Conservation (phyloP, 2,113 vertebrate species). For the Colistium nudipinnis region DNA sequence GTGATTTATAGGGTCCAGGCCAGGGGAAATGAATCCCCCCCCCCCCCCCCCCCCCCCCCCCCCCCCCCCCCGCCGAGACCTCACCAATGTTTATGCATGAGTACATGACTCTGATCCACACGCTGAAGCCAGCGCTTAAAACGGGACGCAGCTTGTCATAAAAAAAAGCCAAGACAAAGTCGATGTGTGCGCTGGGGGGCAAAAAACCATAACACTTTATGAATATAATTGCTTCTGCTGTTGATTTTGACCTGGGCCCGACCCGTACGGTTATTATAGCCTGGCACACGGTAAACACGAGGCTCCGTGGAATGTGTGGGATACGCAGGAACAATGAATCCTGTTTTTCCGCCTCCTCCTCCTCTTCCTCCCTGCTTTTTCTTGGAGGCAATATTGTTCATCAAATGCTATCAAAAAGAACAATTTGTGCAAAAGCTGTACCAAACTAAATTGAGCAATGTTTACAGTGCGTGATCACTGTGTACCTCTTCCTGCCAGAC, state of each 20-base stretch:
- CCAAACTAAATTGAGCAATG: constrained; percentile 16
- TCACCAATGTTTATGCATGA: constrained; percentile 67
- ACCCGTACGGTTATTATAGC: constrained; percentile 52
- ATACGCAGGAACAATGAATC: constrained; percentile 22
- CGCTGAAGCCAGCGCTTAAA: constrained; percentile 33
- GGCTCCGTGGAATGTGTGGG: constrained; percentile 37
- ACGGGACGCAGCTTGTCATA: constrained; percentile 43
- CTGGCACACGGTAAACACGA: constrained; percentile 2
- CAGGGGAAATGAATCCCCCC: constrained; percentile 52
- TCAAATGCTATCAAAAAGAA: constrained; percentile 53
- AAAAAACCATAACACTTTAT: constrained; percentile 41
- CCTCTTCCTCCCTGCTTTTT: constrained; percentile 2
- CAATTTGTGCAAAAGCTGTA: constrained; percentile 39
- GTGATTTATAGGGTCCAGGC: constrained; percentile 62
- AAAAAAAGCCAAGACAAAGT: constrained; percentile 50
- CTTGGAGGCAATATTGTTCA: constrained; percentile 20
- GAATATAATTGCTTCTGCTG: constrained; percentile 53
- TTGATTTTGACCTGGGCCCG: constrained; percentile 44
- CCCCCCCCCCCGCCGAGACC: constrained; percentile 40
- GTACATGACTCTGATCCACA: constrained; percentile 51
- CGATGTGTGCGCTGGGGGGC: constrained; percentile 4
- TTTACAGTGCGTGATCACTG: constrained; percentile 17
- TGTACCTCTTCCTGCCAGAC: constrained; percentile 48
- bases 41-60: constrained; percentile 31
- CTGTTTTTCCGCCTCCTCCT: constrained; percentile 15